phyloP scores from a whole-genome alignment of 2,888 invertebrate species.

The Malacosoma neustria region DNA sequence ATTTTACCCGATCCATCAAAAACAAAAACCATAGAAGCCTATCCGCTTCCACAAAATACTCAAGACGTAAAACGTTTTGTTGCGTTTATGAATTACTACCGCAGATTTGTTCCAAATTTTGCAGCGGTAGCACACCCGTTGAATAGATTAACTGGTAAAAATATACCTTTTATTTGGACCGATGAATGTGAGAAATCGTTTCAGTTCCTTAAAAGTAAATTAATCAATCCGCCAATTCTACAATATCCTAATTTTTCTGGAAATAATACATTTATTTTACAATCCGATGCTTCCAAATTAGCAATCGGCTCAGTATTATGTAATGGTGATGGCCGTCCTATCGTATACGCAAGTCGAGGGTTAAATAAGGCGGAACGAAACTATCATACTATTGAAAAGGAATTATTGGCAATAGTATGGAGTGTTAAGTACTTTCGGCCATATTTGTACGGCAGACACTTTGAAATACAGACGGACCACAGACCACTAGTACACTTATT shows the following conservation, averaged over 20 bases:
- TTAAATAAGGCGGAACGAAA: background rate
- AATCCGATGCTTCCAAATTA: background rate
- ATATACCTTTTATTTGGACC: too few species aligned
- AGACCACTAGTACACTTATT: background rate
- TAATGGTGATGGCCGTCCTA: background rate
- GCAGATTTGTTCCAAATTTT: too few species aligned
- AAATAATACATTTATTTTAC: background rate
- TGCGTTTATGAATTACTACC: too few species aligned
- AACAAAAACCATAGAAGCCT: too few species aligned
- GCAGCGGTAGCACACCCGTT: too few species aligned
- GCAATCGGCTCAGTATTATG: background rate
- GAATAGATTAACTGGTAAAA: too few species aligned
- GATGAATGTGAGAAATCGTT: too few species aligned
- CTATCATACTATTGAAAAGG: slow-evolving; percentile 10
- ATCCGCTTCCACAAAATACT: too few species aligned
- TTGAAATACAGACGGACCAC: background rate
- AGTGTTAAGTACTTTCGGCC: slow-evolving; percentile 3
- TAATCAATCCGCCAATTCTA: too few species aligned
- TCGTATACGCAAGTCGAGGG: background rate
- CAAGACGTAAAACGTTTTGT: too few species aligned
- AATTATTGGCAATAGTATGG: slow-evolving; percentile 10
- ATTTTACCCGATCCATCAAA: too few species aligned
- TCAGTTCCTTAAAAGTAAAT: too few species aligned
- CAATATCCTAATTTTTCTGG: background rate
- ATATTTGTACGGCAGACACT: background rate